Evolutionary conservation across 2,888 invertebrate species (phyloP).

Genomic region (Tipula lateralis): DNA sequence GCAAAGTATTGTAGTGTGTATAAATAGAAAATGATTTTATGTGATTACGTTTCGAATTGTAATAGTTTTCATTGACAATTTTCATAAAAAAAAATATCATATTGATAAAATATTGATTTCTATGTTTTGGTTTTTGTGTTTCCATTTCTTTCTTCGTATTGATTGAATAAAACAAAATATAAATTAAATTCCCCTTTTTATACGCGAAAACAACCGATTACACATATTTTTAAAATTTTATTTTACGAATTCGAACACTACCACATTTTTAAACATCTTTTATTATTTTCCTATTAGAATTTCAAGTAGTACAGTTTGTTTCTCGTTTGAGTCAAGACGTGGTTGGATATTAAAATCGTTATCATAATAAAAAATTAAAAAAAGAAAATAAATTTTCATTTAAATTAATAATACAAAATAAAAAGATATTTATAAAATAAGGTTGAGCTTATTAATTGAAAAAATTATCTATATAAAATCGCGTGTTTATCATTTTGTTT

Average conservation of each 20-base stretch:
- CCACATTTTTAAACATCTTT: not conserved
- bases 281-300: not conserved
- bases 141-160: not conserved
- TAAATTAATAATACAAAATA: not conserved
- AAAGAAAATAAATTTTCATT: not conserved
- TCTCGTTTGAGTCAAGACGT: conserved; percentile 6
- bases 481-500: not conserved
- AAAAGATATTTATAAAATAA: not conserved
- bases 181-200: not conserved
- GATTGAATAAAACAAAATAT: not conserved
- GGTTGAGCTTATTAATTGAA: not conserved
- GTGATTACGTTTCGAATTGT: not conserved
- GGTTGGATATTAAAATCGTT: not conserved
- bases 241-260: not conserved
- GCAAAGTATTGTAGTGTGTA: not conserved
- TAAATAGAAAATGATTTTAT: not conserved
- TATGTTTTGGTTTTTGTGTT: not conserved
- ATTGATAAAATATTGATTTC: conserved; percentile 11
- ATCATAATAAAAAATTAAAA: not conserved
- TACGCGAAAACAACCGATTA: not conserved
- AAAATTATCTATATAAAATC: not conserved
- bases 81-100: not conserved
- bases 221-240: not conserved
- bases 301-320: not conserved
- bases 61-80: not conserved